Conservation (phyloP, 2,888 invertebrate genomes). For the Sarcophaga subvicina region DNA sequence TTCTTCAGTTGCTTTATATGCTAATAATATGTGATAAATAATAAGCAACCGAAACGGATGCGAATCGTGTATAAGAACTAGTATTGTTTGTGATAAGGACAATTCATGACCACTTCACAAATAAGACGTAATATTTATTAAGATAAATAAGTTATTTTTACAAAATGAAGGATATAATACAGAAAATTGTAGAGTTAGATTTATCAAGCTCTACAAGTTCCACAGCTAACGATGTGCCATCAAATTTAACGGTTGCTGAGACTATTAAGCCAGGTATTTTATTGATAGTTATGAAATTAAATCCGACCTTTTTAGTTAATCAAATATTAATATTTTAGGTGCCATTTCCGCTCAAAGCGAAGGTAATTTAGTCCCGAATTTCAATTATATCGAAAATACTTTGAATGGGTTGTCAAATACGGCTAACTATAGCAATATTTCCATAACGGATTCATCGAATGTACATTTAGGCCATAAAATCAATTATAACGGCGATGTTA, state of each 20-base stretch:
- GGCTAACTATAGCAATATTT: slow-evolving; percentile 75
- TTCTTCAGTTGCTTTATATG: no score
- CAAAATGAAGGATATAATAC: slow-evolving; percentile 8
- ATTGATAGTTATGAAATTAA: neutral
- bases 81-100: neutral
- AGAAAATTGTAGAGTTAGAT: neutral
- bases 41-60: neutral
- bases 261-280: neutral
- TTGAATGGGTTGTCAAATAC: slow-evolving; percentile 35
- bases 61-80: neutral
- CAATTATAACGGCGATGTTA: slow-evolving; percentile 82
- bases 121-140: neutral
- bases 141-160: neutral
- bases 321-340: neutral
- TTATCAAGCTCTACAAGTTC: neutral
- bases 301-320: neutral
- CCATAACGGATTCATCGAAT: slow-evolving; percentile 81
- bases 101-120: neutral
- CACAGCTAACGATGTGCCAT: neutral
- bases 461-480: slow-evolving; percentile 83
- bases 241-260: neutral
- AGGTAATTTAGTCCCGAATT: neutral
- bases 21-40: slow-evolving; percentile 1
- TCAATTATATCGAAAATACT: slow-evolving; percentile 9
- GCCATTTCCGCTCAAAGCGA: neutral